Evolutionary conservation across 2,888 invertebrate species (phyloP), one percentile per base, ranked within the genome.

Genomic region (Platypus cylindrus): DNA sequence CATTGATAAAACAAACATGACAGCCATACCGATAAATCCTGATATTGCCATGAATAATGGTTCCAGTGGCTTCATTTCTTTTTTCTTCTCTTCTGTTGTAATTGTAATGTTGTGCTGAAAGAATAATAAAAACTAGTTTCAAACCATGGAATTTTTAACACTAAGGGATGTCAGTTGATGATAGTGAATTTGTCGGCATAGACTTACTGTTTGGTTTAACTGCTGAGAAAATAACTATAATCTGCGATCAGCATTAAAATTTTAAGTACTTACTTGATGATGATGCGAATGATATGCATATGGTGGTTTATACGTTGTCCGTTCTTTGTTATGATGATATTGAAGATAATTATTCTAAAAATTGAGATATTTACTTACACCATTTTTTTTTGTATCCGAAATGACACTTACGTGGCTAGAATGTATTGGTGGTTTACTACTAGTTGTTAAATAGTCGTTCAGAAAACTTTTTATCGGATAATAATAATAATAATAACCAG

Each of bases 1-100:
- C 28, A 67, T 60, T 1, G 68, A 66, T 33, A 68, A 50, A 39
- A 67, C 63, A 45, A 69, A 67, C 54, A 70, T 59, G 12, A 70
- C 56, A 1, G 70, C 67, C 62, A 70, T 65, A 8, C 68, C 68
- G 31, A 70, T 58, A 45, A 70, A 70, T 12, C 70, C 66, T n/a
- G 69, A 68, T 44, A 70, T 65, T 3, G 70, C 70, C 62, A 68
- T 63, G 43, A 70, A 70, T 5, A 71, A 53, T 11, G 70, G 70
- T 26, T 67, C 47, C 4, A 58, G 48, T 43, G 65, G 63, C 20
- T 40, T 37, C 2, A 20, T 26, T 37, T 62, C 48, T 34, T 55
- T 54, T 37, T 55, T 55, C 4, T 8, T 27, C 9, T 13, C 52
- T 3, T 48, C 46, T 24, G 48, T 51, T 42, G 51, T 54, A 7